Base-by-base conservation (phyloP, 1,140 invertebrate genomes). In the Saccostrea cuccullata region DNA sequence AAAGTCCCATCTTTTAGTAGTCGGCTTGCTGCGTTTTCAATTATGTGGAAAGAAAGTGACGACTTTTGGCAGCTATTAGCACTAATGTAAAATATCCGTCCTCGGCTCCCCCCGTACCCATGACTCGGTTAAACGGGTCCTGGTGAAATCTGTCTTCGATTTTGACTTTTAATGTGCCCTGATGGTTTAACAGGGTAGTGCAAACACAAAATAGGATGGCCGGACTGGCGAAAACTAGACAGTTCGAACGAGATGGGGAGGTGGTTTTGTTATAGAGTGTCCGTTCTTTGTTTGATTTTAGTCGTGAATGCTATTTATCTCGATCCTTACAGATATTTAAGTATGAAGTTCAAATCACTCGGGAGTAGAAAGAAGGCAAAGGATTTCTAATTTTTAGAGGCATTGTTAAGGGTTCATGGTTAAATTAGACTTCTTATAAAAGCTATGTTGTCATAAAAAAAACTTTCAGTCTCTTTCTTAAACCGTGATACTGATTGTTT, bases 51-150 rank as follows among this genome's bases (percentile, higher is more conserved):
- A 26, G 70, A 15, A 77, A 77, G 13, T 77, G 26, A 77, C 70
- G 70, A 77, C 70, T 77, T 77, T 77, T 77, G 70, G 70, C 70
- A 77, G 70, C 70, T 77, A 77, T 77, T 77, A 30, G 15, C 23
- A 77, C 70, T 77, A 67, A 67, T 67, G 60, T 67, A n/a, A 67
- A 67, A 67, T n/a, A 5, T 26, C 70, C 23, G 30, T 26, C 26
- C 70, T 26, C 23, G 3, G 70, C 70, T 77, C 70, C 5, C 30
- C 30, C 70, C 23, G 70, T 17, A 6, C 70, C 70, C 60, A 15
- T 15, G 70, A 77, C 70, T 77, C 70, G 26, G 12, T 26, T 77
- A 77, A 26, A 26, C 70, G 30, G 70, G 58, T 26, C 26, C 13
- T 30, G 30, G 13, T 77, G 70, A 23, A 15, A 11, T 2, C 70